A percentile compares a stretch with the other conserved stretches of the same genome.
These are phyloP conservation scores for Psylliodes chrysocephalus DNA, from an alignment of 2,888 invertebrate species.

Conservation along the genomic window DNA sequence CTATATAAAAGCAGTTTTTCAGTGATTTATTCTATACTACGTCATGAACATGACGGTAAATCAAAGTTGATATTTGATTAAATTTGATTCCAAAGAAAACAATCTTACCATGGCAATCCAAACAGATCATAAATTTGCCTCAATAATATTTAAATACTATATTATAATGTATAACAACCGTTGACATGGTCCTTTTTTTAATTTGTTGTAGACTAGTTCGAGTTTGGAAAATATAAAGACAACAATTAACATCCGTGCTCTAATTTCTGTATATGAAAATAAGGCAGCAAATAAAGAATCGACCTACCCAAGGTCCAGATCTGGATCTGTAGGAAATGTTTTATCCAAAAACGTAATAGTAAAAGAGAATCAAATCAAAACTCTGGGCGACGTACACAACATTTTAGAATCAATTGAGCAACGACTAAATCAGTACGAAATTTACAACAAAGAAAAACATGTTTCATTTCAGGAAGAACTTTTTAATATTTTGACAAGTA, in stretches of 20 bases:
- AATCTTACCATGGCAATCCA: no score
- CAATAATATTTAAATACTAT: no score
- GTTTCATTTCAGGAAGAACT: conserved; percentile 48
- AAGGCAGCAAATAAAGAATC: background rate
- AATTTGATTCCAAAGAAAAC: no score
- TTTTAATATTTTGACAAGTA: conserved; percentile 46
- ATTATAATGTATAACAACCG: no score
- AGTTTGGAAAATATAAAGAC: conserved; percentile 1
- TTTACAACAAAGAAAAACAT: conserved; percentile 49
- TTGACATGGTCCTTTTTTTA: no score
- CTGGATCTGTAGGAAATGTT: conserved; percentile 38
- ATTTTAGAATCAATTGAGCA: conserved; percentile 41
- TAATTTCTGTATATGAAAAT: conserved; percentile 14
- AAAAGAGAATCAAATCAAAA: conserved; percentile 22
- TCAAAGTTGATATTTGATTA: no score
- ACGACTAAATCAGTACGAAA: conserved; percentile 42
- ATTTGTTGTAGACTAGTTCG: conserved; percentile 10
- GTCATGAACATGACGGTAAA: no score
- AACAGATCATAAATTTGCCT: no score
- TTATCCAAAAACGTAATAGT: conserved; percentile 35
- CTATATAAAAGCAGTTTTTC: no score
- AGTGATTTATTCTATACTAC: no score
- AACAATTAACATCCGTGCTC: conserved; percentile 1
- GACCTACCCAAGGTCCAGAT: conserved; percentile 23
- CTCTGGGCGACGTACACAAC: conserved; percentile 44